Conservation (phyloP, 1,140 invertebrate genomes). For the Dreissena rostriformis region DNA sequence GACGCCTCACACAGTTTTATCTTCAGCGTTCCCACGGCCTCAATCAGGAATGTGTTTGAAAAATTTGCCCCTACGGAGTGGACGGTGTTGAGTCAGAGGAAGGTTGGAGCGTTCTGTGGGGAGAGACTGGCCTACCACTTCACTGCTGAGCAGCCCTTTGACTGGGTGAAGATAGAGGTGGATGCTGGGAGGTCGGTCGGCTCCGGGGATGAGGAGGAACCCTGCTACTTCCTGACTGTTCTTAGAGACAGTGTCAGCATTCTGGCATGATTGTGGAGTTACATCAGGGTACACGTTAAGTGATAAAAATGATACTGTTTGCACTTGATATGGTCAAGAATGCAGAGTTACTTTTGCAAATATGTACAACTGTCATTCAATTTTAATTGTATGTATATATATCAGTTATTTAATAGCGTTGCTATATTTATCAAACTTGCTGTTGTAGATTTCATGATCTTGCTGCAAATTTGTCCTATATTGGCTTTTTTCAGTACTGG, state of each 20-base stretch:
- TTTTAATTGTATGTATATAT: no score
- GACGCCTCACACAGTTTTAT: constrained; percentile 60
- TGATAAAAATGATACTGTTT: no score
- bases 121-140: constrained; percentile 58
- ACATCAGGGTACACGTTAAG: no score
- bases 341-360: no score
- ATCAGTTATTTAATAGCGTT: no score
- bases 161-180: constrained; percentile 36
- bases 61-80: constrained; percentile 61
- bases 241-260: constrained; percentile 46
- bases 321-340: no score
- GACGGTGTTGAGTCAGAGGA: constrained; percentile 54
- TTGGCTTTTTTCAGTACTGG: no score
- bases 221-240: constrained; percentile 40
- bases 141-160: constrained; percentile 63
- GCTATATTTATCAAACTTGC: no score
- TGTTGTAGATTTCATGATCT: no score
- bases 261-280: background rate
- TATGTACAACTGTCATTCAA: no score
- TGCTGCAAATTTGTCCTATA: no score
- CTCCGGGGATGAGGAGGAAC: constrained; percentile 19
- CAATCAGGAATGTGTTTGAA: constrained; percentile 60
- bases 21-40: constrained; percentile 63
- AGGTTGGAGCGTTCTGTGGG: constrained; percentile 28
- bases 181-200: background rate